A percentile compares a stretch with the other conserved stretches of the same genome.
These are phyloP conservation scores for Thamnaconus septentrionalis DNA, from an alignment of 2,113 vertebrate species.

Conservation along the genomic window DNA sequence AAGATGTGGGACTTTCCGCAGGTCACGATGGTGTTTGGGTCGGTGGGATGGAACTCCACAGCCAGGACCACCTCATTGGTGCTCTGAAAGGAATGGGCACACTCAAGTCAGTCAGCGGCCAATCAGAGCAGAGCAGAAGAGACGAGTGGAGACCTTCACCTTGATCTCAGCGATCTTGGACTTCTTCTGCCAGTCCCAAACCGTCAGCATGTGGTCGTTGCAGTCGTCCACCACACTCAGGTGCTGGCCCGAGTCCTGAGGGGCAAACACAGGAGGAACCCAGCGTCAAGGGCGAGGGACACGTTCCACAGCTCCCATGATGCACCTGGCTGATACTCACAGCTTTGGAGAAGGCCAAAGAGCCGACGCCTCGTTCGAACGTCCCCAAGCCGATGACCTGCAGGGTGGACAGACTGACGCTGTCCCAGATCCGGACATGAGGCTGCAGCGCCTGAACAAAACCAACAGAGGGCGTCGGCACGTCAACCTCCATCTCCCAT, in stretches of 20 bases:
- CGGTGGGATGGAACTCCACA: constrained; percentile 95
- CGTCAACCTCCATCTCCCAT: neutral
- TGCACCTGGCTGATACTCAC: constrained; percentile 75
- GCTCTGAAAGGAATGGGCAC: constrained; percentile 44
- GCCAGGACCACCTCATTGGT: constrained; percentile 86
- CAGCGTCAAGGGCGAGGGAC: neutral
- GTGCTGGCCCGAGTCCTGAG: constrained; percentile 91
- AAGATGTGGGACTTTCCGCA: constrained; percentile 99
- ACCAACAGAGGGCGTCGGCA: neutral
- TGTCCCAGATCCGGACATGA: constrained; percentile 96
- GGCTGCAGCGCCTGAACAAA: constrained; percentile 85
- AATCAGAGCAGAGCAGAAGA: neutral
- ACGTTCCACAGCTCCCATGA: constrained; percentile 5
- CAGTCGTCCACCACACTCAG: constrained; percentile 95
- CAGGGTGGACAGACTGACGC: constrained; percentile 87
- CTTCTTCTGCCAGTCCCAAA: constrained; percentile 97
- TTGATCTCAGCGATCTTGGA: constrained; percentile 96
- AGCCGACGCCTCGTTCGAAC: constrained; percentile 95
- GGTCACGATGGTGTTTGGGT: constrained; percentile 92
- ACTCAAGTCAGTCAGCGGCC: neutral
- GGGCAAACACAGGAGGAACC: neutral
- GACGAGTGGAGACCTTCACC: constrained; percentile 70
- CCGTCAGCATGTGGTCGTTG: constrained; percentile 97
- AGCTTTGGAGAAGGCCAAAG: constrained; percentile 94
- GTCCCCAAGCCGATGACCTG: constrained; percentile 91